phyloP scores from a whole-genome alignment of 2,888 invertebrate genomes.

The Drosophila cracens region DNA sequence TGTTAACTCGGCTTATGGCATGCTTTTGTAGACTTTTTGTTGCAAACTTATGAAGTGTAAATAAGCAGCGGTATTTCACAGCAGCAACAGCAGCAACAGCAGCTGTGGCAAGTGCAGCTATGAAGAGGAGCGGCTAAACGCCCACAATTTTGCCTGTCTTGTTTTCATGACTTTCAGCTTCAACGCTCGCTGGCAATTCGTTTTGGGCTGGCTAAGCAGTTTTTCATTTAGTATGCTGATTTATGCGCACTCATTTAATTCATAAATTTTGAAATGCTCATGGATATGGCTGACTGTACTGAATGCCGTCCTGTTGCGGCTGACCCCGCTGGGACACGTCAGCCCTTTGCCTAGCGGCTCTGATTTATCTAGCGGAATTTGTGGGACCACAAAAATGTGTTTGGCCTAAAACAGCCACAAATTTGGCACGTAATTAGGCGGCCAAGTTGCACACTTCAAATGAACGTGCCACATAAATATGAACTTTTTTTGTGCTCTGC shows the following conservation, averaged over 20 bases:
- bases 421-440: slow-evolving; percentile 74
- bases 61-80: slow-evolving; percentile 73
- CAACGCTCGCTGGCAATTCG: slow-evolving; percentile 21
- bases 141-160: slow-evolving; percentile 16
- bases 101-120: background rate
- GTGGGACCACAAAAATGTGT: slow-evolving; percentile 41
- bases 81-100: slow-evolving; percentile 14
- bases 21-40: slow-evolving; percentile 34
- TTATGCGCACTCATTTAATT: slow-evolving; percentile 77
- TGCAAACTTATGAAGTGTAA: slow-evolving; percentile 74
- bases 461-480: slow-evolving; percentile 59
- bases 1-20: slow-evolving; percentile 22
- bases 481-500: slow-evolving; percentile 50
- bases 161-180: slow-evolving; percentile 40
- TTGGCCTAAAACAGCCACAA: slow-evolving; percentile 47
- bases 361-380: slow-evolving; percentile 72
- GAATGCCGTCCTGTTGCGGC: slow-evolving; percentile 10
- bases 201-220: slow-evolving; percentile 36
- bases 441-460: slow-evolving; percentile 31
- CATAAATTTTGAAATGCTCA: slow-evolving; percentile 66
- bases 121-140: background rate
- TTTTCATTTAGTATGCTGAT: slow-evolving; percentile 66
- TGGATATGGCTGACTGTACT: slow-evolving; percentile 5
- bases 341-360: slow-evolving; percentile 18
- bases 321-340: slow-evolving; percentile 13